Percentiles rank a stretch among this genome's conserved stretches.
Evolutionary conservation across 2,113 vertebrate genomes (phyloP).

Genomic region (Erinaceus europaeus): DNA sequence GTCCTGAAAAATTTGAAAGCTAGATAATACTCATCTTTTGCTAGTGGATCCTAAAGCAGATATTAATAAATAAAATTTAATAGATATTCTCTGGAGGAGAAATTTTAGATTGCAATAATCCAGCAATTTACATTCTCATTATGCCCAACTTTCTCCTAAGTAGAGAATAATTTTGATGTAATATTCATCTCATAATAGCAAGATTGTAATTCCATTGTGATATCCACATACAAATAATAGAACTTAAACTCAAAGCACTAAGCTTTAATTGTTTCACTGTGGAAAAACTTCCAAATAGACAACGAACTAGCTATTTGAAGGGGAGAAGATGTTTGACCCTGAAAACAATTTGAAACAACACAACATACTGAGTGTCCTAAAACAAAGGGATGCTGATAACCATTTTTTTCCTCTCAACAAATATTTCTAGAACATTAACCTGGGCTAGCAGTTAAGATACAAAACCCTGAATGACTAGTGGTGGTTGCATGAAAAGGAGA

Average conservation of each 20-base stretch:
- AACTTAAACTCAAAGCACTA: slow-evolving; percentile 30
- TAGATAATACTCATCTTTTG: slow-evolving; percentile 54
- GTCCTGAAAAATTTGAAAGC: slow-evolving; percentile 71
- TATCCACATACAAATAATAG: background rate
- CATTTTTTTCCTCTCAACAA: background rate
- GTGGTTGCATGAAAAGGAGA: too few species aligned
- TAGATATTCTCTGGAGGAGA: background rate
- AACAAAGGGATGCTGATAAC: background rate
- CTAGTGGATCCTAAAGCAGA: slow-evolving; percentile 10
- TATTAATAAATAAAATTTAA: background rate
- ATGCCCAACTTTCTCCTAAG: slow-evolving; percentile 22
- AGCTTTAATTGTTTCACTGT: background rate
- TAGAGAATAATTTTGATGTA: slow-evolving; percentile 33
- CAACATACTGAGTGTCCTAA: background rate
- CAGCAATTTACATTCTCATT: slow-evolving; percentile 9
- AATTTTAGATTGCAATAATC: slow-evolving; percentile 31
- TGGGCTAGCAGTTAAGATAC: background rate
- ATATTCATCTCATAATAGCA: background rate
- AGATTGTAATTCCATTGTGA: slow-evolving; percentile 18
- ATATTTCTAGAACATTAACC: background rate
- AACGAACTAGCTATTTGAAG: background rate
- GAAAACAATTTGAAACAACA: slow-evolving; percentile 4
- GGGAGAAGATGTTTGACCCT: background rate
- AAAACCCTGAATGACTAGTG: too few species aligned
- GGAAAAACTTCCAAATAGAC: background rate